A percentile compares a stretch with the other conserved stretches of the same genome.
Evolutionary conservation across 2,888 invertebrate species (phyloP).

Genomic region (Polydesmus complanatus): DNA sequence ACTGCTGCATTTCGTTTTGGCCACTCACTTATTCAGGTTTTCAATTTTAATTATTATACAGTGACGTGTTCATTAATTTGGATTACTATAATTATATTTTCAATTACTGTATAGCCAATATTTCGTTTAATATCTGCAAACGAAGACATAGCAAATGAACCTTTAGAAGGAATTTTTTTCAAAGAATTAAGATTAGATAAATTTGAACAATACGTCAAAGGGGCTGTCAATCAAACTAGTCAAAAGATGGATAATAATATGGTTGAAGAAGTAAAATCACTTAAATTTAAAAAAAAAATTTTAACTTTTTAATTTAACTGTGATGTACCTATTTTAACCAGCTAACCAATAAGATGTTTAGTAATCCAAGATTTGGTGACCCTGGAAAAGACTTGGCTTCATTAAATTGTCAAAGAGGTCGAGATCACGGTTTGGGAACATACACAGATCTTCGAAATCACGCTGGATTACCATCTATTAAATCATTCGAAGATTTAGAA

Average conservation of each 20-base stretch:
- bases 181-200: no score
- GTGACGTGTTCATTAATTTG: no score
- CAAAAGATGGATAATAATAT: background rate
- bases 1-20: conserved; percentile 29
- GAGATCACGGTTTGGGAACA: conserved; percentile 25
- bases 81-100: no score
- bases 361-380: conserved; percentile 24
- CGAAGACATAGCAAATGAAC: no score
- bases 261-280: background rate
- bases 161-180: no score
- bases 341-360: conserved; percentile 26
- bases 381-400: conserved; percentile 26
- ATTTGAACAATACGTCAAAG: no score
- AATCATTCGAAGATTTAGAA: conserved; percentile 24
- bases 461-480: conserved; percentile 26
- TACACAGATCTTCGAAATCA: conserved; percentile 29
- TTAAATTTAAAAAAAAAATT: background rate
- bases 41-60: no score
- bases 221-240: background rate
- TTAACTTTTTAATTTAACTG: background rate
- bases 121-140: no score
- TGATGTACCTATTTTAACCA: no score
- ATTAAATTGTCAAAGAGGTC: conserved; percentile 24
- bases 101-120: no score
- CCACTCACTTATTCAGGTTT: conserved; percentile 23